Evolutionary conservation across 2,888 invertebrate genomes (phyloP).

Genomic region (Phengaris alcon): DNA sequence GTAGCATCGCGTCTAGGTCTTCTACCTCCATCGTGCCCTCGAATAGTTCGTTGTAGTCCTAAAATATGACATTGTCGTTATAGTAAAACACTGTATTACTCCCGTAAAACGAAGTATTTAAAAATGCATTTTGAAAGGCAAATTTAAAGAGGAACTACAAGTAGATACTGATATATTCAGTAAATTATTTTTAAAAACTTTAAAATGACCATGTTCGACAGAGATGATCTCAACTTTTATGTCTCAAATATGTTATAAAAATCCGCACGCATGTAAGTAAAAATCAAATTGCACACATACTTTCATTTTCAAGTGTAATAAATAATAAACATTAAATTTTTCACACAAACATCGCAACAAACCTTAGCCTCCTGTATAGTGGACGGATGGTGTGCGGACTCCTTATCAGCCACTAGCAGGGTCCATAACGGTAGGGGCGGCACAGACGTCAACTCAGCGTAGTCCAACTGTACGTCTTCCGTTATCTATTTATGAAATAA

Average conservation of each 20-base stretch:
- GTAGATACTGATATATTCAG: too few relatives aligned
- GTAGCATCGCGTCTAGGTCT: slow-evolving; percentile 87
- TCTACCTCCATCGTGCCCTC: slow-evolving; percentile 88
- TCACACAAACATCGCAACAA: slow-evolving; percentile 28
- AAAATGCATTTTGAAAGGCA: too few relatives aligned
- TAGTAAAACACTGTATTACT: too few relatives aligned
- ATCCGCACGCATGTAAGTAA: too few relatives aligned
- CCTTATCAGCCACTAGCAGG: slow-evolving; percentile 95
- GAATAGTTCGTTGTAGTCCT: slow-evolving; percentile 94
- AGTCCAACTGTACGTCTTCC: slow-evolving; percentile 93
- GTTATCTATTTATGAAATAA: slow-evolving; percentile 75
- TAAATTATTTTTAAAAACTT: too few relatives aligned
- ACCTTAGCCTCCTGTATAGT: slow-evolving; percentile 78
- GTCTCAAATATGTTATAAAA: too few relatives aligned
- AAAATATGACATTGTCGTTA: slow-evolving; percentile 6
- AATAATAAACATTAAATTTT: not conserved
- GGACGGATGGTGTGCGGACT: slow-evolving; percentile 81
- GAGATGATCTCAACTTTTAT: too few relatives aligned
- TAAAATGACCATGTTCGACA: too few relatives aligned
- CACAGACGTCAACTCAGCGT: slow-evolving; percentile 98
- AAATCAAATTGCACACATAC: too few relatives aligned
- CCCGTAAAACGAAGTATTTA: too few relatives aligned
- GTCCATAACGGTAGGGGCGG: slow-evolving; percentile 98
- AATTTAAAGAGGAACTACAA: too few relatives aligned
- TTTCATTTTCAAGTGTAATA: too few relatives aligned